Conservation (phyloP, 2,888 invertebrate species). For the Agelastica alni region DNA sequence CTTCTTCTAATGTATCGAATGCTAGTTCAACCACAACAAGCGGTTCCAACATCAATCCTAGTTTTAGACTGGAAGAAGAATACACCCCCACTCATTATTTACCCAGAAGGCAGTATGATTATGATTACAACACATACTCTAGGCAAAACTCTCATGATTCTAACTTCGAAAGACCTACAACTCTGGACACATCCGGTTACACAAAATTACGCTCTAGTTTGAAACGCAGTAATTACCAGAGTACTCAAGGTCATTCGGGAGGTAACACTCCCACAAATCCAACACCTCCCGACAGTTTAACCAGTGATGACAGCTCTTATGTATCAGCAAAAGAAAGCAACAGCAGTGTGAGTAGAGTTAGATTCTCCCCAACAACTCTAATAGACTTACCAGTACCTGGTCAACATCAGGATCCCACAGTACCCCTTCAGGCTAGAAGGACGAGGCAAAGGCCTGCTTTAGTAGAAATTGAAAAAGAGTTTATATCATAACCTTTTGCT, state of each 20-base stretch:
- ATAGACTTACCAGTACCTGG: constrained; percentile 64
- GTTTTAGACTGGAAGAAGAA: constrained; percentile 67
- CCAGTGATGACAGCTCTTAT: constrained; percentile 87
- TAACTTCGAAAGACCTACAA: constrained; percentile 63
- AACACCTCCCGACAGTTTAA: constrained; percentile 82
- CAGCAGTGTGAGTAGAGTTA: constrained; percentile 72
- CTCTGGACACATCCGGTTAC: constrained; percentile 65
- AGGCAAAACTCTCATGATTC: constrained; percentile 60
- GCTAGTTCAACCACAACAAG: constrained; percentile 63
- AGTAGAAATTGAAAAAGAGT: constrained; percentile 62
- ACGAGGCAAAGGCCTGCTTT: constrained; percentile 59
- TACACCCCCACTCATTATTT: constrained; percentile 58
- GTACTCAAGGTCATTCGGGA: constrained; percentile 60
- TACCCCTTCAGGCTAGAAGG: constrained; percentile 60
- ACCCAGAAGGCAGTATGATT: constrained; percentile 51
- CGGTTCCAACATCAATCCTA: constrained; percentile 65
- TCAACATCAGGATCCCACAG: constrained; percentile 60
- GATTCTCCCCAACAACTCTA: constrained; percentile 77
- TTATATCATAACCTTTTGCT: constrained; percentile 58
- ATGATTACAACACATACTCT: constrained; percentile 45
- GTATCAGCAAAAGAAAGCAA: constrained; percentile 81
- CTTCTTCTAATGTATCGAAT: constrained; percentile 76
- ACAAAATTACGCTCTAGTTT: constrained; percentile 78
- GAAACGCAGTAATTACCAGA: constrained; percentile 69
- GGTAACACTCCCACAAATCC: constrained; percentile 79